These are phyloP conservation scores for Blastobasis adustella DNA, from an alignment of 2,888 invertebrate species.

Conservation along the genomic window DNA sequence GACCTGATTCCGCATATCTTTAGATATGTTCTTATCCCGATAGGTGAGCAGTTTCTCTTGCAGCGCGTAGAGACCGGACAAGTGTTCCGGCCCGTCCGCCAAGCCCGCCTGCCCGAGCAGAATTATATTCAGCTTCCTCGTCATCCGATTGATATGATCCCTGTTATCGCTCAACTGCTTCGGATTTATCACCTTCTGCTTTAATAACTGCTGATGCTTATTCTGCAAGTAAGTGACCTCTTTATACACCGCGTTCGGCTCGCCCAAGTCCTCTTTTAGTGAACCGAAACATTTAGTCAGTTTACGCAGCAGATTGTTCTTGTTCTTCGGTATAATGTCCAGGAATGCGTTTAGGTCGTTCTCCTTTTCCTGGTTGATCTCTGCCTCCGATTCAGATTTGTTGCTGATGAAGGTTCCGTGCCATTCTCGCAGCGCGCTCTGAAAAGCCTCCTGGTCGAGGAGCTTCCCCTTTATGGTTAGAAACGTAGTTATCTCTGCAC, in stretches of 20 bases:
- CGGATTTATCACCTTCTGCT: conserved; percentile 44
- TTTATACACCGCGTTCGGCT: conserved; percentile 58
- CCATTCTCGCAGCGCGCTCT: conserved; percentile 60
- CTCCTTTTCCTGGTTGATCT: conserved; percentile 9
- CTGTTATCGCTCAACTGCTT: conserved; percentile 42
- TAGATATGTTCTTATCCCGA: conserved; percentile 40
- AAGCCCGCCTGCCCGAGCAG: conserved; percentile 76
- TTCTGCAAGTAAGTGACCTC: conserved; percentile 57
- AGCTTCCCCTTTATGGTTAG: conserved; percentile 66
- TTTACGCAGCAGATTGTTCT: conserved; percentile 38
- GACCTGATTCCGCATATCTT: conserved; percentile 60
- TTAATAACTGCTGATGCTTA: conserved; percentile 51
- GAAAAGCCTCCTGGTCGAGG: conserved; percentile 67
- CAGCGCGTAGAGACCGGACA: conserved; percentile 52
- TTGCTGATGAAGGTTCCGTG: conserved; percentile 14
- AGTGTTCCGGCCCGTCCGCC: conserved; percentile 59
- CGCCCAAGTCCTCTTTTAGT: conserved; percentile 62
- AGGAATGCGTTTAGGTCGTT: background rate
- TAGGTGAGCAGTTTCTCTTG: conserved; percentile 42
- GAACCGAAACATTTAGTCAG: conserved; percentile 47
- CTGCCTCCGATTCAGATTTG: conserved; percentile 21
- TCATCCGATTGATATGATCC: conserved; percentile 53
- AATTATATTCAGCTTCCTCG: conserved; percentile 72
- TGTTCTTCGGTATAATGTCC: conserved; percentile 47
- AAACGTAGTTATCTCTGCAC: conserved; percentile 44